phyloP scores from a whole-genome alignment of 2,113 vertebrate species.

The Python bivittatus region DNA sequence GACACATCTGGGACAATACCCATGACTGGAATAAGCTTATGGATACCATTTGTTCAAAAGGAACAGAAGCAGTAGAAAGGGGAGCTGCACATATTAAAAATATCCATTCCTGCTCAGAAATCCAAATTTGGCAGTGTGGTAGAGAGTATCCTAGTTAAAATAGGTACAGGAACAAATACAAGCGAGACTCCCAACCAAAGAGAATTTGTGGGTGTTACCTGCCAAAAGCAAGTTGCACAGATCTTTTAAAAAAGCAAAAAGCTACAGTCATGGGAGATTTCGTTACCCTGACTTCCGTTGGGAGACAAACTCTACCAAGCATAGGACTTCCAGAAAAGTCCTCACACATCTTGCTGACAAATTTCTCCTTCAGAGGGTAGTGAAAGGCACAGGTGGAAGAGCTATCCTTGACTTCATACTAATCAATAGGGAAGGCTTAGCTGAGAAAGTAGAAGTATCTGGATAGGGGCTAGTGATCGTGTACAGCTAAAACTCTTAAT shows the following conservation, averaged over 20 bases:
- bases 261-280: not conserved
- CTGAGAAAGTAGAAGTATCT: not conserved
- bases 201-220: not conserved
- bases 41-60: not conserved
- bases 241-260: not conserved
- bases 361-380: not conserved
- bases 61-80: not conserved
- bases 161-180: not conserved
- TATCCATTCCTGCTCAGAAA: not conserved
- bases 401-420: not conserved
- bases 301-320: not conserved
- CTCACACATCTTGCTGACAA: not conserved
- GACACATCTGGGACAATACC: not conserved
- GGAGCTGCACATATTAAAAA: not conserved
- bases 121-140: not conserved
- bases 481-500: not conserved
- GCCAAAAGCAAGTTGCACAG: not conserved
- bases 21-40: not conserved
- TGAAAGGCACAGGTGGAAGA: not conserved
- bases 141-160: not conserved
- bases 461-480: not conserved
- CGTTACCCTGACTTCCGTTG: not conserved
- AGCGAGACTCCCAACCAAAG: not conserved
- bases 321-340: not conserved
- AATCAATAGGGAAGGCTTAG: not conserved